Evolutionary conservation across 2,888 invertebrate species (phyloP).

Genomic region (Petrolisthes manimaculis): DNA sequence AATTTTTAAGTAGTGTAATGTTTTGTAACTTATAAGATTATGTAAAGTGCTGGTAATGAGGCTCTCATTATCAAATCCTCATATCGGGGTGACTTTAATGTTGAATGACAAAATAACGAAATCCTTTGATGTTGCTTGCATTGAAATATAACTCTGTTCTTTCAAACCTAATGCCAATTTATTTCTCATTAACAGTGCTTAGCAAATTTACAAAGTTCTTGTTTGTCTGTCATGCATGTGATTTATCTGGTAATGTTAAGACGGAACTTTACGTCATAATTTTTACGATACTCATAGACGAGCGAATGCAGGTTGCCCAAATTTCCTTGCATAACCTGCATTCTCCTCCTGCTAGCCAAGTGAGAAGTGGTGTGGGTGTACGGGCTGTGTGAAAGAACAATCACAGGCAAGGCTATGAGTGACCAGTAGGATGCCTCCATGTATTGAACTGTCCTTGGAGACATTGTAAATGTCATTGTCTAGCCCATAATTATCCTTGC

Average conservation of each 20-base stretch:
- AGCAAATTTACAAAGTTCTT: conserved; percentile 9
- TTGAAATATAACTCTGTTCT: background rate
- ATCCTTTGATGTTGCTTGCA: background rate
- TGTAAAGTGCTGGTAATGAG: conserved; percentile 42
- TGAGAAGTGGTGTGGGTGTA: background rate
- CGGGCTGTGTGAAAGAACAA: background rate
- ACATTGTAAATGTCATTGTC: no score
- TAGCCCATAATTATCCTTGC: no score
- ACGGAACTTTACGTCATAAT: background rate
- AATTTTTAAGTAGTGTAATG: conserved; percentile 25
- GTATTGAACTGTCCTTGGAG: no score
- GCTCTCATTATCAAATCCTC: conserved; percentile 10
- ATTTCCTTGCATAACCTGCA: background rate
- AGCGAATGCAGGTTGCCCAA: no score
- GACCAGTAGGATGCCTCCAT: no score
- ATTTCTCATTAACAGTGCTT: conserved; percentile 28
- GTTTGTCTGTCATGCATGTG: conserved; percentile 25
- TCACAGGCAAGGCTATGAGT: no score
- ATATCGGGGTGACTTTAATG: background rate
- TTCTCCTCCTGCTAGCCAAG: background rate
- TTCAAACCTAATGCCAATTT: background rate
- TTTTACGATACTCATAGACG: background rate
- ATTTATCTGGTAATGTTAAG: conserved; percentile 13
- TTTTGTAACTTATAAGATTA: conserved; percentile 38
- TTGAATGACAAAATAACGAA: background rate